Base-by-base conservation (phyloP, 1,140 invertebrate genomes). In the Calephelis nemesis region DNA sequence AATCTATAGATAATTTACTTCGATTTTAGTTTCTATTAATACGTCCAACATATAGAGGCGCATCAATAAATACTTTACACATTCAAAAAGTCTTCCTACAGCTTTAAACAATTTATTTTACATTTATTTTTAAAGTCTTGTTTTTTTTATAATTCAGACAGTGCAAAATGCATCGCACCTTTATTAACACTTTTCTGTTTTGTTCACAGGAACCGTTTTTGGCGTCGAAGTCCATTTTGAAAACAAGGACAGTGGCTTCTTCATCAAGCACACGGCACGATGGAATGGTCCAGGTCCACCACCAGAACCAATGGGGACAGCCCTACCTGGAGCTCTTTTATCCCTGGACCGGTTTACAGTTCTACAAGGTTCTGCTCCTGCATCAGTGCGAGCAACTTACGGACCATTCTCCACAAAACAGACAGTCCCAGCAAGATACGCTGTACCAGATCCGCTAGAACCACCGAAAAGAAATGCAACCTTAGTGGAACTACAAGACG, bases 381-480 rank as follows among this genome's bases (percentile, higher is more conserved):
- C 97, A 0, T 97, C 97, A 0, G 95, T 98, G 5, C 92, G 97
- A 12, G 97, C 97, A 8, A 97, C 96, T 7, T 98, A 98, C 78
- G 97, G 97, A 4, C 97, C 97, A 3, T 98, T 98, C 90, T 97
- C 96, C 71, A 98, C 97, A 42, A 98, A 98, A 79, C 97, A 98
- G 88, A 98, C 97, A 1, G 97, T 98, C 12, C 97, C 97, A n/a
- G 96, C 96, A 0, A 93, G 96, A n/a, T 97, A 96, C 78, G 94
- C 97, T 68, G 96, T 97, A 11, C 96, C 96, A 0, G 96, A 97
- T 84, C 95, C 96, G 0, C 87, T 96, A 71, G 95, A 92, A 71
- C 90, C 85, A 47, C 87, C 85, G 50, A 85, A 74, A 82, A 83
- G 87, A 65, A 90, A 91, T 62, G 90, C 92, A 10, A 83, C 85